Base-by-base conservation (phyloP, 1,140 invertebrate genomes). In the Hyles vespertilio region DNA sequence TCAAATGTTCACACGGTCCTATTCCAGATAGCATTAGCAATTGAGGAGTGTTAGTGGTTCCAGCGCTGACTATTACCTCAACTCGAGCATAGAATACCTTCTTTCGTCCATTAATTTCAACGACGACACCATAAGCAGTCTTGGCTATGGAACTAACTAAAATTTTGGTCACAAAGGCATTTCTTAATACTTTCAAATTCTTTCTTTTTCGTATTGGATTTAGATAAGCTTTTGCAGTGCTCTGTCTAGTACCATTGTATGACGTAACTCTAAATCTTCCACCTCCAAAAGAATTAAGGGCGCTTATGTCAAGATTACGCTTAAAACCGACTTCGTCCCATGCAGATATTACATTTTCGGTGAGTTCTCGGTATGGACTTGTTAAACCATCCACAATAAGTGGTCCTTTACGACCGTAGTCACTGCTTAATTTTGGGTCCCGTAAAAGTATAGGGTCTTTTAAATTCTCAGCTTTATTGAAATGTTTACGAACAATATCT, bases 171-270 rank as follows among this genome's bases (percentile, higher is more conserved):
- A 91, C 93, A 43, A 81, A 79, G 0, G 91, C 81, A 33, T 91
- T 90, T 58, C 91, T 93, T 4, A 94, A 75, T 1, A 96, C 86
- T 58, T 92, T 91, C 0, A 96, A 76, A 84, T 96, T 96, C 45
- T 82, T 70, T 48, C 93, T 89, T 10, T 91, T 62, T n/a, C 91
- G 89, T 7, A 84, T 77, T 3, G 71, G 54, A 43, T 68, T 69
- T 3, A 96, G 67, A 76, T 93, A 96, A 2, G 92, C 91, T 72
- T 89, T 90, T 2, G 72, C 89, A 0, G 89, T 82, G 63, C 91
- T 94, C 71, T 91, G 91, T 55, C 94, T 85, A 44, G 89, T 89
- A 2, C 94, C 94, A 22, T 72, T 65, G 43, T 72, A 61, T 10
- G 89, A 72, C 0, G 84, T 89, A 9, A 72, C 84, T 56, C 71